Conservation (phyloP, 2,113 vertebrate genomes). For the Callopanchax toddi region DNA sequence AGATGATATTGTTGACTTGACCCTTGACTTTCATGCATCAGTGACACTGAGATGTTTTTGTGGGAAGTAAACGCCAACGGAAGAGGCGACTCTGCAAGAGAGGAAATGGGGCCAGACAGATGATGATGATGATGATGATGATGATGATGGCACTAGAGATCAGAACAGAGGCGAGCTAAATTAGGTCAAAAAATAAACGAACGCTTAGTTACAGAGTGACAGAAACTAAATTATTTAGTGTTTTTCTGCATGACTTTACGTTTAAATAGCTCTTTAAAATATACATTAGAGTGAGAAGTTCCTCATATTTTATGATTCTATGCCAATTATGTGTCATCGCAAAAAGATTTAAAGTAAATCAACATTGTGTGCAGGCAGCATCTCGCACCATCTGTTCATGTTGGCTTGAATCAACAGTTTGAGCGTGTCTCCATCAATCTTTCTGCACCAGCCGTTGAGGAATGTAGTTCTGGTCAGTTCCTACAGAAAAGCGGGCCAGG, state of each 20-base stretch:
- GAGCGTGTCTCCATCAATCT: slow-evolving; percentile 39
- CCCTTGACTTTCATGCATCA: slow-evolving; percentile 16
- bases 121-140: neutral
- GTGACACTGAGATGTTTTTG: slow-evolving; percentile 22
- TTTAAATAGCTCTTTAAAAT: neutral
- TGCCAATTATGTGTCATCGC: slow-evolving; percentile 11
- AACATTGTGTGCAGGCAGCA: slow-evolving; percentile 1
- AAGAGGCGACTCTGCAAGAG: slow-evolving; percentile 14
- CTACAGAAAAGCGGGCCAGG: slow-evolving; percentile 27
- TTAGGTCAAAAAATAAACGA: neutral
- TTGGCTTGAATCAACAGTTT: slow-evolving; percentile 35
- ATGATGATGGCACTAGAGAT: neutral
- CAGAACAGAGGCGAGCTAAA: neutral
- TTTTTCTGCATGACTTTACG: slow-evolving; percentile 32
- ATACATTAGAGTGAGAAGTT: neutral
- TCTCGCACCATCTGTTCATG: slow-evolving; percentile 16
- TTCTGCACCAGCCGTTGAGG: slow-evolving; percentile 26
- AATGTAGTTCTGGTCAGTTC: slow-evolving; percentile 43
- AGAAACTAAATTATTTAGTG: slow-evolving; percentile 5
- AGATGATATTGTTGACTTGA: slow-evolving; percentile 11
- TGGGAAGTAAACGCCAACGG: neutral
- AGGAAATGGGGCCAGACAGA: neutral
- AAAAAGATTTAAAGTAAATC: slow-evolving; percentile 3
- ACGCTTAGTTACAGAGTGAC: slow-evolving; percentile 16
- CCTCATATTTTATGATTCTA: slow-evolving; percentile 5